A percentile compares a stretch with the other conserved stretches of the same genome.
phyloP scores from a whole-genome alignment of 92 coral and sea anemone genomes.

The Epizoanthus stellaris region DNA sequence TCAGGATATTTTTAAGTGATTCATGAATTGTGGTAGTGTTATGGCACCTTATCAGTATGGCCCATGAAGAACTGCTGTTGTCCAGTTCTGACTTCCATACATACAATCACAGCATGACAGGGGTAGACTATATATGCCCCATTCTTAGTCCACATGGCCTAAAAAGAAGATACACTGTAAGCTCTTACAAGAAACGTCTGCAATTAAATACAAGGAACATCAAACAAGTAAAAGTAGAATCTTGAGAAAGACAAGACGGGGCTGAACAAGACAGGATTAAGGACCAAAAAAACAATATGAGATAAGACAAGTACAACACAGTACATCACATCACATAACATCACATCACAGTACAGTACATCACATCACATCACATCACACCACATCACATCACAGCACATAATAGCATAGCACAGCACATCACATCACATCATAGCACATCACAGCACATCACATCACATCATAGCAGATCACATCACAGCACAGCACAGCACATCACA shows the following conservation, averaged over 20 bases:
- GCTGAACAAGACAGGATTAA: too few relatives aligned
- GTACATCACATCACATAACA: background rate
- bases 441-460: too few relatives aligned
- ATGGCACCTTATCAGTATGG: constrained; percentile 95
- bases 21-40: background rate
- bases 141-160: constrained; percentile 95
- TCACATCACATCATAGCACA: background rate
- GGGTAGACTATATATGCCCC: constrained; percentile 90
- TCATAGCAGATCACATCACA: too few relatives aligned
- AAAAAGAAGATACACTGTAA: background rate
- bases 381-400: too few relatives aligned
- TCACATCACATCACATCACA: too few relatives aligned
- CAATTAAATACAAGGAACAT: background rate
- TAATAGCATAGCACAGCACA: background rate
- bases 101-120: constrained; percentile 92
- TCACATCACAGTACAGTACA: background rate
- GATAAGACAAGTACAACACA: background rate
- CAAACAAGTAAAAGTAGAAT: background rate
- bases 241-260: background rate
- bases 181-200: background rate
- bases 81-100: constrained; percentile 89
- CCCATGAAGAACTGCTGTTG: constrained; percentile 93
- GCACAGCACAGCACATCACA: too few relatives aligned
- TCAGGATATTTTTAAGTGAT: background rate
- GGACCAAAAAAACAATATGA: too few relatives aligned